Evolutionary conservation across 1,140 invertebrate species (phyloP), one percentile per base, ranked within the genome.

Genomic region (Drosophila saltans): DNA sequence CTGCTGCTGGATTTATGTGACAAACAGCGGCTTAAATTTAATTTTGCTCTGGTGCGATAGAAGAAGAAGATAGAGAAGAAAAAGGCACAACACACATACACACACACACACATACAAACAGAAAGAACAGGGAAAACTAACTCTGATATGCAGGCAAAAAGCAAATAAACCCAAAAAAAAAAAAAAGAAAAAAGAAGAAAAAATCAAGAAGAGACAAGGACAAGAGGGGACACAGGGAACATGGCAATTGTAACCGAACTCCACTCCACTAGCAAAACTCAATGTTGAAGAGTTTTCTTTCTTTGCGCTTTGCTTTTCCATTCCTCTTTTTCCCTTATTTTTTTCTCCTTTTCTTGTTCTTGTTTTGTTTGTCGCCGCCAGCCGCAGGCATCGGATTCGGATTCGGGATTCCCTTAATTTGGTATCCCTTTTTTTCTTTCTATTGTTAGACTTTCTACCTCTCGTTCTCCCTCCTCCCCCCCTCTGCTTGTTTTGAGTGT

Each of bases 11-110:
- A 62, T 62, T 62, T 62, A 62, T 62, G 39, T 62, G 60, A 62
- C 60, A 62, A 62, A 62, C 60, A 62, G 41, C 60, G 60, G 60
- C 60, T 62, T 62, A 62, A 62, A 62, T 45, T 62, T 62, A 62
- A 62, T 62, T 45, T 59, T 62, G 60, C 26, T 33, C 60, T 40
- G 26, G 7, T 36, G 36, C 40, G 16, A 62, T n/a, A 52, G 11
- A 9, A 43, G 40, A 40, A 24, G 36, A 40, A 24, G 36, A 59
- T 7, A 16, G n/a, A 26, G 43, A 24, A 62, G 33, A 61, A 62
- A 62, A 62, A 3, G 41, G 39, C 60, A 36, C 11, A 39, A 59
- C 26, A 59, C 41, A 52, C 45, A 26, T 21, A 52, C 21, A 48
- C 21, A 48, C 21, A 41, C 10, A 8, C 9, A 36, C 21, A 61